Evolutionary conservation across 2,113 vertebrate genomes (phyloP).

Genomic region (pig (Sus scrofa)): DNA sequence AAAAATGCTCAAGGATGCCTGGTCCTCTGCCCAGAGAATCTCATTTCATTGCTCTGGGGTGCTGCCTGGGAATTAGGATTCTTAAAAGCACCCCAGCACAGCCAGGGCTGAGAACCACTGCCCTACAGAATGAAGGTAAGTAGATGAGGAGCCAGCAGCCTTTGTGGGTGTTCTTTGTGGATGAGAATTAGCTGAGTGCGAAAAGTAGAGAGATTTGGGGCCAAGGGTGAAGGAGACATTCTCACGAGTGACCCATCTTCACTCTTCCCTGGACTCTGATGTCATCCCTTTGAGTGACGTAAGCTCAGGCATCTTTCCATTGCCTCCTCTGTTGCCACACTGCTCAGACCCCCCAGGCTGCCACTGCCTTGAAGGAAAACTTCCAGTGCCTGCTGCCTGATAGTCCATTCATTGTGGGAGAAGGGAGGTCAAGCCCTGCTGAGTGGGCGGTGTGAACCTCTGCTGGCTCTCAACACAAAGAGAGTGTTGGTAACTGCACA

Average conservation of each 20-base stretch:
- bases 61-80: background rate
- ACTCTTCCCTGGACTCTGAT: background rate
- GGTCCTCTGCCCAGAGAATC: background rate
- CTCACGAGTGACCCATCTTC: background rate
- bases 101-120: background rate
- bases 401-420: constrained; percentile 53
- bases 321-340: background rate
- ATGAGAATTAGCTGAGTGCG: background rate
- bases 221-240: background rate
- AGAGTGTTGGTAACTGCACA: background rate
- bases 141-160: background rate
- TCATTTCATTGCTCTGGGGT: background rate
- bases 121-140: no score
- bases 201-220: background rate
- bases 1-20: background rate
- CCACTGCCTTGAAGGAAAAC: background rate
- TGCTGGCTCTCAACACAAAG: constrained; percentile 61
- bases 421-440: constrained; percentile 11
- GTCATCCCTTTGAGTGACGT: background rate
- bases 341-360: background rate
- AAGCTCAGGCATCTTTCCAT: background rate
- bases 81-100: background rate
- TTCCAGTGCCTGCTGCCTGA: background rate
- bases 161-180: background rate
- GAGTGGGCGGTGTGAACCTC: constrained; percentile 3